These are phyloP conservation scores for Hydra vulgaris DNA, from an alignment of 30 jellyfish, hydroid and myxozoan genomes.

Conservation along the genomic window DNA sequence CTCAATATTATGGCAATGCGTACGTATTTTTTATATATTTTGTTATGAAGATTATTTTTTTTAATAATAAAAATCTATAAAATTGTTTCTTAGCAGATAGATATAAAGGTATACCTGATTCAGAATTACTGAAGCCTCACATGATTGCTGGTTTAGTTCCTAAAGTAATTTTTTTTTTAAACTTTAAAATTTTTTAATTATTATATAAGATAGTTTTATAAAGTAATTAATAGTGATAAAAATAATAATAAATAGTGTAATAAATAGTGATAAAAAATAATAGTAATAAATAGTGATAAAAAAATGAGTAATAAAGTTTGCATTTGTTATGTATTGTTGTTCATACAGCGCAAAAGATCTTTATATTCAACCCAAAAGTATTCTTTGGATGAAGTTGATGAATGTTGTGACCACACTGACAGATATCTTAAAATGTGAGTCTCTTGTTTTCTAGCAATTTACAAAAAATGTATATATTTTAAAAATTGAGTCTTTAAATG, in stretches of 20 bases:
- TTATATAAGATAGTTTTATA: too few species aligned
- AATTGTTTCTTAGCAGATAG: conserved; percentile 1
- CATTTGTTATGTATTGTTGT: neutral
- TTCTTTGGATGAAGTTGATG: conserved; percentile 72
- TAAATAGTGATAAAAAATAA: too few species aligned
- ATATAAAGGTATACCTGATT: neutral
- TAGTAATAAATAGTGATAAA: too few species aligned
- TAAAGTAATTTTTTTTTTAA: neutral
- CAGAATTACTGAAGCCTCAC: neutral
- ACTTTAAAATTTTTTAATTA: too few species aligned
- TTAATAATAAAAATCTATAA: neutral
- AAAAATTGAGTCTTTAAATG: neutral
- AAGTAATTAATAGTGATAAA: too few species aligned
- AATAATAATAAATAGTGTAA: too few species aligned
- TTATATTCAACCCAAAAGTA: conserved; percentile 50
- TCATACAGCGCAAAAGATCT: conserved; percentile 46
- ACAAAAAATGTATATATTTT: neutral
- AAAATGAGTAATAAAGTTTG: too few species aligned
- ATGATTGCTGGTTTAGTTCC: conserved; percentile 4
- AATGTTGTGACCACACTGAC: conserved; percentile 4
- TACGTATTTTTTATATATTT: neutral
- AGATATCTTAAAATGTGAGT: conserved; percentile 27
- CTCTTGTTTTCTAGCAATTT: neutral
- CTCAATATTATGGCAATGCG: neutral
- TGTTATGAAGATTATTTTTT: neutral